Conservation (phyloP, 2,113 vertebrate genomes). For the Cranoglanis bouderius region DNA sequence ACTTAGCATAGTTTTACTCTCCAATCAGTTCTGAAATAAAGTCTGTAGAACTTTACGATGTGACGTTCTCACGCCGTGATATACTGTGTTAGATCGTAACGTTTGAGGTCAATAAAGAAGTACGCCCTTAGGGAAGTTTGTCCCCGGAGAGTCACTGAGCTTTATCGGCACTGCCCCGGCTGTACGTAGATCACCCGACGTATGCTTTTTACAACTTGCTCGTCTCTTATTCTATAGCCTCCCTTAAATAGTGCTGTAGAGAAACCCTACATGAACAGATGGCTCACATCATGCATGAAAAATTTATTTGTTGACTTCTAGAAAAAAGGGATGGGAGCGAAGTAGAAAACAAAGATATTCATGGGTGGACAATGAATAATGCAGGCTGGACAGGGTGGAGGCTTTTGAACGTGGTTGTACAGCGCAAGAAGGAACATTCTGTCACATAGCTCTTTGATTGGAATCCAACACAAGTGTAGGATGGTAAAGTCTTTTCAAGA, state of each 20-base stretch:
- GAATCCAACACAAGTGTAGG: conserved; percentile 43
- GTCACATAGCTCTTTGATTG: conserved; percentile 37
- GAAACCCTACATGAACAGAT: conserved; percentile 33
- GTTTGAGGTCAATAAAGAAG: conserved; percentile 33
- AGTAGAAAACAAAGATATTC: conserved; percentile 41
- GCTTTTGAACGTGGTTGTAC: not conserved
- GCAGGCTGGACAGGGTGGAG: conserved; percentile 30
- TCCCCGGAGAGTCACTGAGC: not conserved
- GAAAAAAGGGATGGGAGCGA: not conserved
- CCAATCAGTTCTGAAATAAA: not conserved
- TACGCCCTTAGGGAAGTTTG: not conserved
- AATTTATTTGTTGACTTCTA: conserved; percentile 47
- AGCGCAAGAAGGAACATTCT: conserved; percentile 12
- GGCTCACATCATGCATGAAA: conserved; percentile 56
- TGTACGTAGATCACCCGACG: conserved; percentile 31
- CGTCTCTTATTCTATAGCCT: conserved; percentile 22
- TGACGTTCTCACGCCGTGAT: not conserved
- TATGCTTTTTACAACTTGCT: conserved; percentile 16
- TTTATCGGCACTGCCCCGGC: not conserved
- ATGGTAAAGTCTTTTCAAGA: not conserved
- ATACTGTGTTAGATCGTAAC: conserved; percentile 12
- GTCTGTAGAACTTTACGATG: conserved; percentile 11
- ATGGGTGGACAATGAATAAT: conserved; percentile 48
- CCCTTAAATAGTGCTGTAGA: conserved; percentile 27
- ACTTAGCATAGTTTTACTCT: conserved; percentile 4